Evolutionary conservation across 2,113 vertebrate species (phyloP).

Genomic region (Perca schrenkii): DNA sequence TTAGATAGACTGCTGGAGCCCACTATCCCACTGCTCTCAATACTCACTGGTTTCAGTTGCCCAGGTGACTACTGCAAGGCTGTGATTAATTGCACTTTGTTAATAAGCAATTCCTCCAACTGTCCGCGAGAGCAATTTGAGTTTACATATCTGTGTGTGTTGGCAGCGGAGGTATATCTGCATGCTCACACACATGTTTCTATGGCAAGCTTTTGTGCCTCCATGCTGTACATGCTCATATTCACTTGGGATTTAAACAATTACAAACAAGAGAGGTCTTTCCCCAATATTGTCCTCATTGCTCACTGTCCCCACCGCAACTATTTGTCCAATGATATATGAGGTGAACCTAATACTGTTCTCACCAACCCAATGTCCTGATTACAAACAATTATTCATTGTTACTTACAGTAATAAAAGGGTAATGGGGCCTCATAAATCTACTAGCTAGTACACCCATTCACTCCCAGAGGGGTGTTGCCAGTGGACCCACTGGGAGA

Average conservation of each 20-base stretch:
- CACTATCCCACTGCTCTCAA: conserved; percentile 57
- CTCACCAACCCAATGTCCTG: conserved; percentile 79
- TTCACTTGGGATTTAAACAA: conserved; percentile 71
- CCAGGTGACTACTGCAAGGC: conserved; percentile 60
- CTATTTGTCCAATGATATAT: conserved; percentile 81
- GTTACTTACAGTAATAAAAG: conserved; percentile 85
- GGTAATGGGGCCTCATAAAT: conserved; percentile 84
- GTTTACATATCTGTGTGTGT: neutral
- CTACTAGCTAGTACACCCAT: conserved; percentile 39
- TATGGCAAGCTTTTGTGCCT: conserved; percentile 20
- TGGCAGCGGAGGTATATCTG: conserved; percentile 3
- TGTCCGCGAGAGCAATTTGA: conserved; percentile 24
- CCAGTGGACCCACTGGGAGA: conserved; percentile 20
- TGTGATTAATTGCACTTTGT: conserved; percentile 83
- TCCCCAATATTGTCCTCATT: conserved; percentile 59
- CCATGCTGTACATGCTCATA: conserved; percentile 32
- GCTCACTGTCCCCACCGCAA: conserved; percentile 52
- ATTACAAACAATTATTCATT: conserved; percentile 86
- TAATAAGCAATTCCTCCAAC: conserved; percentile 68
- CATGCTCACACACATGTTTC: neutral
- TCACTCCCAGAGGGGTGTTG: conserved; percentile 41
- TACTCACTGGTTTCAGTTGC: conserved; percentile 59
- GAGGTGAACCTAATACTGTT: conserved; percentile 77
- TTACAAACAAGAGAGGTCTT: conserved; percentile 72
- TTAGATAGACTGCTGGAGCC: conserved; percentile 61